Evolutionary conservation across 1,140 invertebrate species (phyloP).

Genomic region (Magallana angulata): DNA sequence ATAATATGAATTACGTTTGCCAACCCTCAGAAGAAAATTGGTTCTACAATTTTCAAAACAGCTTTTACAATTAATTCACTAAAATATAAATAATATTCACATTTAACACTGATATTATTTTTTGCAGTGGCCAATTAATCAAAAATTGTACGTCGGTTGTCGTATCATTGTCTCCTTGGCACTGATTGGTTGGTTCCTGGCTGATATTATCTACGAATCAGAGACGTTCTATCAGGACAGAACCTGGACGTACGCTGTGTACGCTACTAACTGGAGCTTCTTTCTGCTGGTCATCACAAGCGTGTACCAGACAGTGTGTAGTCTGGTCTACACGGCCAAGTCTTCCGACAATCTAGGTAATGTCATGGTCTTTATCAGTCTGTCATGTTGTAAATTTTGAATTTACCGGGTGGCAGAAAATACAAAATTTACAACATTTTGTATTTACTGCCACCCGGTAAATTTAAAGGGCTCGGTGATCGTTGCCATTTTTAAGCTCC

Average conservation of each 20-base stretch:
- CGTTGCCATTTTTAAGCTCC: too few species aligned
- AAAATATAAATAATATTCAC: too few species aligned
- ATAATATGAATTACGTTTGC: too few species aligned
- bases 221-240: conserved; percentile 67
- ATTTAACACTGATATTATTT: not conserved
- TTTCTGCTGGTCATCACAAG: conserved; percentile 65
- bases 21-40: too few species aligned
- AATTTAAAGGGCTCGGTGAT: too few species aligned
- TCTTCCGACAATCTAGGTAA: conserved; percentile 67
- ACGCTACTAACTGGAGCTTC: conserved; percentile 76
- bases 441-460: too few species aligned
- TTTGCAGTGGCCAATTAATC: conserved; percentile 71
- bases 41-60: too few species aligned
- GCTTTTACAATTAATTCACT: too few species aligned
- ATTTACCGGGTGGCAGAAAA: too few species aligned
- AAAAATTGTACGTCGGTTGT: conserved; percentile 67
- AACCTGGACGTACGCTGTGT: conserved; percentile 70
- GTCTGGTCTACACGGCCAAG: conserved; percentile 61
- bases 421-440: too few species aligned
- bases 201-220: conserved; percentile 71
- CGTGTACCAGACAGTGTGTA: conserved; percentile 64
- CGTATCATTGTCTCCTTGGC: conserved; percentile 59
- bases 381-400: too few species aligned
- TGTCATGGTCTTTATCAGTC: not conserved
- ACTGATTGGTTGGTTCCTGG: conserved; percentile 67